Base-by-base conservation (phyloP, 2,888 invertebrate genomes). In the Drosophila buzzatii region DNA sequence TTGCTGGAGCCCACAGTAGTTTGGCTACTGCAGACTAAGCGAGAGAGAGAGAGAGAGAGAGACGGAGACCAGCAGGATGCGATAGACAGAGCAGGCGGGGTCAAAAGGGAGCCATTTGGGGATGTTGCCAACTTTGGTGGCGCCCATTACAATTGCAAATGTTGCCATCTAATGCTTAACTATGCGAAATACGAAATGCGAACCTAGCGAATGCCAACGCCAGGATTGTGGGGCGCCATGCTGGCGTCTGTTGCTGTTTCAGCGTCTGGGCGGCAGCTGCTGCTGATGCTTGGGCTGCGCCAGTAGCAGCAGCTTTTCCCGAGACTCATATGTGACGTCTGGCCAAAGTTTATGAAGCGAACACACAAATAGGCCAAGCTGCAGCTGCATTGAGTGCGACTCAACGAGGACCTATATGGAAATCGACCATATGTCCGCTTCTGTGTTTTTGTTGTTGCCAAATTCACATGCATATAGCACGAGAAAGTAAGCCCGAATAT, bases 141-240 rank as follows among this genome's bases (percentile, higher is more conserved):
- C 70, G 62, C 68, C 66, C 79, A 86, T 90, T 86, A 86, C 89
- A 86, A 86, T 86, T 86, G 86, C 89, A 86, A 86, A 86, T 86
- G 79, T 68, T 79, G 87, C 85, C 87, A 76, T 76, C 85, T 71
- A 83, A 82, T 83, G 89, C 64, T 71, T 64, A 76, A 88, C 82
- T 80, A 73, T 70, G 80, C 58, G 58, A 33, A 68, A 58, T 61
- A 39, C 23, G 58, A 60, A 51, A 60, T 60, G 42, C 31, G 58
- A 59, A 33, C 49, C 49, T 51, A 33, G 49, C 49, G 18, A 57
- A 73, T 62, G 79, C 44, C 59, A 63, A 56, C 58, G 61, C 18
- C 76, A 79, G 80, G 75, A 82, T 70, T 58, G 76, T 80, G 76
- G 70, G 72, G 85, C 90, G 84, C 73, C 84, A 73, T 73, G 49